Percentiles rank a stretch among this genome's conserved stretches.
These are phyloP conservation scores for Argopecten irradians DNA, from an alignment of 1,140 invertebrate species.

Conservation along the genomic window DNA sequence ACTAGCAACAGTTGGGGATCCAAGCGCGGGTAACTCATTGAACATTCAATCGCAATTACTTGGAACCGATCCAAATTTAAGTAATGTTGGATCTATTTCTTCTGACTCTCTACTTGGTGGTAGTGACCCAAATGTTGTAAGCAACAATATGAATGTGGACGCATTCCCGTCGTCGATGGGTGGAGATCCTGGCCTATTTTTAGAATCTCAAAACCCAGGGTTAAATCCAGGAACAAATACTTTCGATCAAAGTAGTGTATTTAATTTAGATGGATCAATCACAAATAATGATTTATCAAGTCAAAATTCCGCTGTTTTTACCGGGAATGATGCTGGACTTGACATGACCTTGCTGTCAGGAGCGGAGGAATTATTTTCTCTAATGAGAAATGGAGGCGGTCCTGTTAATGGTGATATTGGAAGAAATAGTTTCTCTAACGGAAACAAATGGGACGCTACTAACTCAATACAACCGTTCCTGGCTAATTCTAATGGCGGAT, in stretches of 20 bases:
- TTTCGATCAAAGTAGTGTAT: not conserved
- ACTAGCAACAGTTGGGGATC: not conserved
- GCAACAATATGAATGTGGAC: not conserved
- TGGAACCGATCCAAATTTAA: not conserved
- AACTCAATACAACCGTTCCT: not conserved
- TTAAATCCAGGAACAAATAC: not conserved
- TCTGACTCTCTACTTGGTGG: not conserved
- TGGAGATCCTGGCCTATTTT: not conserved
- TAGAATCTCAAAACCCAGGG: not conserved
- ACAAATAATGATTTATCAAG: not conserved
- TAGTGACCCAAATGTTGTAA: not conserved
- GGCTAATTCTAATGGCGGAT: not conserved
- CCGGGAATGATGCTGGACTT: not conserved
- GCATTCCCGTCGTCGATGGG: not conserved
- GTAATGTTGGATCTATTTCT: not conserved
- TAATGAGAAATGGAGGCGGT: not conserved
- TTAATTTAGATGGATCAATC: not conserved
- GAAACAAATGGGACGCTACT: not conserved
- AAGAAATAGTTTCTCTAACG: not conserved
- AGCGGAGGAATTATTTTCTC: not conserved
- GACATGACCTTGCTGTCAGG: not conserved
- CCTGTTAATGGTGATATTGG: not conserved
- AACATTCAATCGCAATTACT: not conserved
- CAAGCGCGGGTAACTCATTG: not conserved
- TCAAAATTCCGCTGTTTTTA: not conserved